phyloP scores from a whole-genome alignment of 2,113 vertebrate species.

The Progne subis region DNA sequence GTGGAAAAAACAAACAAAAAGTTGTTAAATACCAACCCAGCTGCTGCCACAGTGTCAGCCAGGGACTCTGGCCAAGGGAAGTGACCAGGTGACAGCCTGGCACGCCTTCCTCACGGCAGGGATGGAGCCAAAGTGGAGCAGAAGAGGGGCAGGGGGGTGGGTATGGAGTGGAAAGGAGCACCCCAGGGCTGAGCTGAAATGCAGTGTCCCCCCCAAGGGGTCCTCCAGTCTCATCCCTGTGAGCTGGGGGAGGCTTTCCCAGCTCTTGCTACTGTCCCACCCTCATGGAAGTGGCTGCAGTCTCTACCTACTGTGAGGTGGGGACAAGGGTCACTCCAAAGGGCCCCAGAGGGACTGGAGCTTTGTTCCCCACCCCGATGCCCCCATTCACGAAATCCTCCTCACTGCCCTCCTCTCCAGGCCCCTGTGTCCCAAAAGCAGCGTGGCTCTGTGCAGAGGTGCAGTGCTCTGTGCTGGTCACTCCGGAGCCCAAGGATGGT shows the following conservation, averaged over 20 bases:
- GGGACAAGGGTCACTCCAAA: no score
- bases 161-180: rapidly evolving
- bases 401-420: not conserved
- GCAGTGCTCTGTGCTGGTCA: not conserved
- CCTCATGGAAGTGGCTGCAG: not conserved
- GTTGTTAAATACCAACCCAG: not conserved
- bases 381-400: no score
- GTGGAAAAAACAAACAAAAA: not conserved
- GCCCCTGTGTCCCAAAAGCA: not conserved
- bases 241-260: not conserved
- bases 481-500: rapidly evolving
- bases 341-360: no score
- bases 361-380: not conserved
- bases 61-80: not conserved
- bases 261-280: not conserved
- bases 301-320: not conserved
- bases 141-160: no score
- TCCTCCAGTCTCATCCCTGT: not conserved
- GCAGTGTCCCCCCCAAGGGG: rapidly evolving
- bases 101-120: rapidly evolving
- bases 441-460: no score
- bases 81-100: not conserved
- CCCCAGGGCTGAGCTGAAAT: not conserved
- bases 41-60: not conserved
- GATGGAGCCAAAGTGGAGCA: not conserved